A percentile compares a stretch with the other conserved stretches of the same genome.
phyloP scores from a whole-genome alignment of 2,888 invertebrate genomes.

The Dromius quadrimaculatus region DNA sequence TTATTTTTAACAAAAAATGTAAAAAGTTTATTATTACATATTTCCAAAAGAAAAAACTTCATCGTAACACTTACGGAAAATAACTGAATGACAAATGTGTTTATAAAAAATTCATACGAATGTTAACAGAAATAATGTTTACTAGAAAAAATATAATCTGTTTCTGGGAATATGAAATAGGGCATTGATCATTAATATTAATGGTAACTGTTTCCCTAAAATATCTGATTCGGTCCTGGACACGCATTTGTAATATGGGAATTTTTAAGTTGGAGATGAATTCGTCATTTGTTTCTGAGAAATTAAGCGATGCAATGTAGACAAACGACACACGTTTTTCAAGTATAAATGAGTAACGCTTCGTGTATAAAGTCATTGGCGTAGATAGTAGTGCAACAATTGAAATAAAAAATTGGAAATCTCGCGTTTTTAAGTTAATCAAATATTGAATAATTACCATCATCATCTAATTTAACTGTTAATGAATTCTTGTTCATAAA shows the following conservation, averaged over 20 bases:
- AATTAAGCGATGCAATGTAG: constrained; percentile 3
- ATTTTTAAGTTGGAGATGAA: constrained; percentile 28
- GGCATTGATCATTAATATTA: constrained; percentile 36
- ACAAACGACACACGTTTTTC: neutral
- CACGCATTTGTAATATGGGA: constrained; percentile 35
- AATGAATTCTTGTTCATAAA: too few relatives aligned
- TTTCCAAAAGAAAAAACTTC: constrained; percentile 2
- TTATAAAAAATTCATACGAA: constrained; percentile 41
- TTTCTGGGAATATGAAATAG: constrained; percentile 21
- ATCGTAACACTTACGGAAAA: constrained; percentile 26
- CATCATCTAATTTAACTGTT: too few relatives aligned
- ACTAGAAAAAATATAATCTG: constrained; percentile 20
- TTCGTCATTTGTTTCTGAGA: constrained; percentile 37
- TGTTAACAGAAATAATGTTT: constrained; percentile 31
- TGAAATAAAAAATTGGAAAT: too few relatives aligned
- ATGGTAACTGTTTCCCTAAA: constrained; percentile 22
- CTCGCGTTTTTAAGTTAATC: too few relatives aligned
- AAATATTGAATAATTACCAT: too few relatives aligned
- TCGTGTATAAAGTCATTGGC: neutral
- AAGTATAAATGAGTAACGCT: constrained; percentile 7
- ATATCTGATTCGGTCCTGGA: constrained; percentile 40
- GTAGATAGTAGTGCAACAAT: too few relatives aligned
- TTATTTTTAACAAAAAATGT: too few relatives aligned
- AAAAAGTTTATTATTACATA: too few relatives aligned
- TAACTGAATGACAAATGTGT: constrained; percentile 17